Conservation (phyloP, 2,113 vertebrate genomes). For the Corvus hawaiiensis region DNA sequence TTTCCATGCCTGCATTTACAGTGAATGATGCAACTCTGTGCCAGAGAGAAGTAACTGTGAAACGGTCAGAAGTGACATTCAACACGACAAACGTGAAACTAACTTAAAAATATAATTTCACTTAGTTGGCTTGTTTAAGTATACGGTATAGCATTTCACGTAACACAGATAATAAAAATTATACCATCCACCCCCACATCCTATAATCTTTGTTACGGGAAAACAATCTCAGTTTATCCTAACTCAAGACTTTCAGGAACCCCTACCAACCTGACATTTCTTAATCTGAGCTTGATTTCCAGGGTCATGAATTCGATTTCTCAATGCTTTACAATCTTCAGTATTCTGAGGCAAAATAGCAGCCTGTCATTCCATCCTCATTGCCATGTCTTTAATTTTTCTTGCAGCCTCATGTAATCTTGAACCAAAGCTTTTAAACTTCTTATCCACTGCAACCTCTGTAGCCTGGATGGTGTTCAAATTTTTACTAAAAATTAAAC, state of each 20-base stretch:
- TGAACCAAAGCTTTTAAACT: conserved; percentile 71
- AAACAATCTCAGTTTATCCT: conserved; percentile 6
- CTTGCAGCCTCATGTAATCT: conserved; percentile 66
- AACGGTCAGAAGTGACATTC: background rate
- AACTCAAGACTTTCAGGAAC: conserved; percentile 32
- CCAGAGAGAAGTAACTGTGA: background rate
- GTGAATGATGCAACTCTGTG: background rate
- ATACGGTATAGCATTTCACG: background rate
- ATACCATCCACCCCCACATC: conserved; percentile 25
- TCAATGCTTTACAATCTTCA: conserved; percentile 72
- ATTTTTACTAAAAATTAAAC: conserved; percentile 79
- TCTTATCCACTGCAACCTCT: conserved; percentile 71
- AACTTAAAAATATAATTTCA: background rate
- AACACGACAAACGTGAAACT: background rate
- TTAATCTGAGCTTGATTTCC: conserved; percentile 72
- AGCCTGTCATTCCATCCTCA: conserved; percentile 72
- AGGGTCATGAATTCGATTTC: conserved; percentile 75
- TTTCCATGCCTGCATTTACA: background rate
- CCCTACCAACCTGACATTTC: conserved; percentile 78
- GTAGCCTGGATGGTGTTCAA: conserved; percentile 70
- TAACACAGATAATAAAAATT: background rate
- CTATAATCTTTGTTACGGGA: background rate
- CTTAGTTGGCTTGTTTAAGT: background rate
- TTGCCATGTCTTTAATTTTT: conserved; percentile 70
- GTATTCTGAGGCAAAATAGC: conserved; percentile 67